Percentiles rank a stretch among this genome's conserved stretches.
Conservation (phyloP, 2,113 vertebrate species). For the Atrichornis clamosus region DNA sequence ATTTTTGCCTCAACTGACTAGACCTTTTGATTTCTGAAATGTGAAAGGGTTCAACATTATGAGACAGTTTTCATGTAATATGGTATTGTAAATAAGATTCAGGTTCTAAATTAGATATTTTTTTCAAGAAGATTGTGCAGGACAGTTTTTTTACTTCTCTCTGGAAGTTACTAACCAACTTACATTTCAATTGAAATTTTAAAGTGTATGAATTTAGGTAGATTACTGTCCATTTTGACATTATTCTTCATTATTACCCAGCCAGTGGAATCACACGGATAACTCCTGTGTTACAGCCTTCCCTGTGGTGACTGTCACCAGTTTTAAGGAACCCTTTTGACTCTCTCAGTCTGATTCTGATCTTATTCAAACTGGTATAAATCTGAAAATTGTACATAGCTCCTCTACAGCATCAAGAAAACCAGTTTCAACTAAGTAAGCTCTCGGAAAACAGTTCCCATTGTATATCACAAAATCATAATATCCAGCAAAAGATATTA, state of each 20-base stretch:
- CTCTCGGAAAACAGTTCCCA: not conserved
- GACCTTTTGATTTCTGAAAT: not conserved
- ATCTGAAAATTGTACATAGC: not conserved
- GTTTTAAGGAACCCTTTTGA: not conserved
- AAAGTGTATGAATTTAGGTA: not conserved
- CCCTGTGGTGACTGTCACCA: not conserved
- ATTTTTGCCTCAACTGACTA: not conserved
- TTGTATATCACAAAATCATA: not conserved
- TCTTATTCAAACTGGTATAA: not conserved
- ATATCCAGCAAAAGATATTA: not conserved
- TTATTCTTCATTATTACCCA: not conserved
- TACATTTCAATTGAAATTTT: not conserved
- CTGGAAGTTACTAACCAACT: not conserved
- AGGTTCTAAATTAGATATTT: not conserved
- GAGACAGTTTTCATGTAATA: not conserved
- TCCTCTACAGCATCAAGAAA: not conserved
- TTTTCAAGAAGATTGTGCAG: not conserved
- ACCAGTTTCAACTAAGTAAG: not conserved
- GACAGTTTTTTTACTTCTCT: not conserved
- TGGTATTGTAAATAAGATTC: not conserved
- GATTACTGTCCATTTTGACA: not conserved
- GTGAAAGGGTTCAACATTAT: not conserved
- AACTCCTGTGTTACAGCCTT: not conserved
- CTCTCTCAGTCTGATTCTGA: not conserved
- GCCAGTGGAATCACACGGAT: not conserved